Percentiles rank a stretch among this genome's conserved stretches.
Conservation (phyloP, 2,797 vertebrate species). For the Micromesistius poutassou region DNA sequence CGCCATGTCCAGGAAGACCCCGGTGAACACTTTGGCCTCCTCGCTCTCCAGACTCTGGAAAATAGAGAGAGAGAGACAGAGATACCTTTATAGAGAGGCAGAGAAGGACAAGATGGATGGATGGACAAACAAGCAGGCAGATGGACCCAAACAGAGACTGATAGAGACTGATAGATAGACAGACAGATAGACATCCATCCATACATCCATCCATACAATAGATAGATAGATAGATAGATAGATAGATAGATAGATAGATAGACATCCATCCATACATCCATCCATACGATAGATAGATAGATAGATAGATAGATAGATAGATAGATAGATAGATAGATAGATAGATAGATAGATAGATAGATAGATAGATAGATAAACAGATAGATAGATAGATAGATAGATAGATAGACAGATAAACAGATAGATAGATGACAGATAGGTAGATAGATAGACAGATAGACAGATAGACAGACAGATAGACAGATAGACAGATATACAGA, state of each 20-base stretch:
- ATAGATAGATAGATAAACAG: not conserved
- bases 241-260: slow-evolving; percentile 6
- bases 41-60: slow-evolving; percentile 72
- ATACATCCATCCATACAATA: too few relatives aligned
- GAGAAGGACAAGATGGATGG: not conserved
- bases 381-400: not conserved
- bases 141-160: not conserved
- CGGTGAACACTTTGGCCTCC: slow-evolving; percentile 63
- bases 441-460: slow-evolving; percentile 6
- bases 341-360: not conserved
- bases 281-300: too few relatives aligned
- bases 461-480: not conserved
- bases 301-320: not conserved
- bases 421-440: not conserved
- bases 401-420: slow-evolving; percentile 41
- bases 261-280: too few relatives aligned
- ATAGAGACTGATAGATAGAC: not conserved
- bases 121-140: slow-evolving; percentile 36
- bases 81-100: not conserved
- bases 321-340: not conserved
- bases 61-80: not conserved
- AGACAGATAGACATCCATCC: not conserved
- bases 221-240: too few relatives aligned
- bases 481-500: not conserved
- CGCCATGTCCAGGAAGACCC: slow-evolving; percentile 61